Evolutionary conservation across 2,113 vertebrate genomes (phyloP), one percentile per base, ranked within the genome.

Genomic region (Cromileptes altivelis): DNA sequence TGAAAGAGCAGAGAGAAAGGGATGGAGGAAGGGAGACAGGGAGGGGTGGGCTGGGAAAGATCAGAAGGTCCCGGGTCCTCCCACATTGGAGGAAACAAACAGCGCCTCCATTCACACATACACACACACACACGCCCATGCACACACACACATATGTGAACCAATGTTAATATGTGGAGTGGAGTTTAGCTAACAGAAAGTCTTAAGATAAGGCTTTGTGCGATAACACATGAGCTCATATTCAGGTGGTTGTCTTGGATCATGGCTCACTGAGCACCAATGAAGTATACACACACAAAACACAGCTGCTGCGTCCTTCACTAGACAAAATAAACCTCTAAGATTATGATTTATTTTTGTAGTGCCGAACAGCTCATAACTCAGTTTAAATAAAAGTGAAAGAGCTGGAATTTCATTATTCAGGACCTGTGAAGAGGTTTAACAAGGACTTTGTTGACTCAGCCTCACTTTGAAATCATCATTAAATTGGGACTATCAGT

Each of bases 211-310:
- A 94, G 88, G 75, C 71, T 80, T 71, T 79, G 63, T 81, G 60
- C 45, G 90, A 94, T 93, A 94, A 93, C 86, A 93, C 81, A 94
- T 95, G 93, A 95, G 91, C 89, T 95, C 94, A 95, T 91, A 86
- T 94, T 91, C 94, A 94, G 94, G 93, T 94, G 94, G 92, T 84
- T 84, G 80, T 91, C 91, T 92, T 90, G 88, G 92, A 91, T 83
- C 87, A 85, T 57, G 90, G 86, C 90, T 91, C 87, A 70, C 78
- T 83, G 60, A 91, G 91, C 85, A 87, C 92, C 86, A 90, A 58
- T 89, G 87, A 89, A 90, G 89, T 89, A 88, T 85, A 86, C 68
- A 71, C 77, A 88, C 86, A 75, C 84, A 77, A 79, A 93, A 91
- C 90, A 91, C 92, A 94, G 93, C 92, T 94, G 92, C 81, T 25